Base-by-base conservation (phyloP, 1,140 invertebrate species). In the Procambarus clarkii region DNA sequence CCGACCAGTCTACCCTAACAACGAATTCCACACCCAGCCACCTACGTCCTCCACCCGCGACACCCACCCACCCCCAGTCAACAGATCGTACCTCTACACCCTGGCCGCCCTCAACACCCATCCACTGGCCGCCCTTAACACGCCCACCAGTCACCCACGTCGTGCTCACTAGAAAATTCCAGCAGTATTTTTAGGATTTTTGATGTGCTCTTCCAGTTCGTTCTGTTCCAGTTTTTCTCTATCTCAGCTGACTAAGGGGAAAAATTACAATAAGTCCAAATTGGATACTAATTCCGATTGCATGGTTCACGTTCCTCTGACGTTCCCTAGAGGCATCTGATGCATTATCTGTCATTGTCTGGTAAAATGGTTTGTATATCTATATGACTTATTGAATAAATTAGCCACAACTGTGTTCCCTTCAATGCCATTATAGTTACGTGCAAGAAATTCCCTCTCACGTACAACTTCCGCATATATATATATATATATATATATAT, bases 111-210 rank as follows among this genome's bases (percentile, higher is more conserved):
- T 88, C 86, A 80, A 88, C 78, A 80, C 81, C 79, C 88, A 88
- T 46, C 86, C 86, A 50, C 77, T 88, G 77, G 86, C 78, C 21
- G 86, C 86, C 79, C 86, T 88, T 71, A 84, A 84, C 71, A 90
- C 88, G 11, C 88, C 88, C 58, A 90, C 88, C 11, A 83, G 88
- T 46, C 88, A 84, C 71, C 88, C 88, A 46, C 88, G 88, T 58
- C 88, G 88, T 45, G 88, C 80, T 34, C 88, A 83, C 7, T 90
- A 90, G 80, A 71, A 13, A 21, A 24, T 3, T 8, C 34, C 34
- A 64, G 48, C 3, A 24, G 50, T 54, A 8, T 11, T 60, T 7
- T 34, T 9, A 58, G 46, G n/a, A 86, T 60, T 4, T n/a, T 21
- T 44, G 21, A 48, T 58, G 44, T 58, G 71, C 85, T 74, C 45